Evolutionary conservation across 2,797 vertebrate species (phyloP).

Genomic region (Ptychadena robeensis): DNA sequence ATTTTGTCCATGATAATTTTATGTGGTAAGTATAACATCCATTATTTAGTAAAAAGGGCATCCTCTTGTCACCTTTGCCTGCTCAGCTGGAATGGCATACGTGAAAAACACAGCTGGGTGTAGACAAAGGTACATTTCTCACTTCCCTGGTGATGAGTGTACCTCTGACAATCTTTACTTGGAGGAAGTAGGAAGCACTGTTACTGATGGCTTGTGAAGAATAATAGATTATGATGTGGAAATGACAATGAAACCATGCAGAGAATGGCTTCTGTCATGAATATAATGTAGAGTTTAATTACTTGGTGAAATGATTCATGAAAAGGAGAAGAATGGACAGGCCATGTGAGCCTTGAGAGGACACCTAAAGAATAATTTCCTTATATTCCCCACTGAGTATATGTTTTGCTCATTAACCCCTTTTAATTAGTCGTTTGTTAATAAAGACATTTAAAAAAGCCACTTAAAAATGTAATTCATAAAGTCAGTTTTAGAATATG

Average conservation of each 20-base stretch:
- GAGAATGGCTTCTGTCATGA: background rate
- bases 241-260: slow-evolving; percentile 44
- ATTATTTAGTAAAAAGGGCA: background rate
- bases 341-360: background rate
- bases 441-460: no score
- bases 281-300: slow-evolving; percentile 50
- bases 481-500: no score
- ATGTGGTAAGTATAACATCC: background rate
- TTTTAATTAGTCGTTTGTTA: no score
- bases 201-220: slow-evolving; percentile 28
- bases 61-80: background rate
- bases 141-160: background rate
- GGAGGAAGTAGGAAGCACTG: slow-evolving; percentile 6
- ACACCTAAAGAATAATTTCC: background rate
- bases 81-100: background rate
- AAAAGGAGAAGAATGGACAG: slow-evolving; percentile 6
- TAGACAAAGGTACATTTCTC: slow-evolving; percentile 10
- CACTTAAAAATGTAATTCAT: no score
- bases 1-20: background rate
- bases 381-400: background rate
- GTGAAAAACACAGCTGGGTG: background rate
- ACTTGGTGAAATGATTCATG: slow-evolving; percentile 47
- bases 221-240: slow-evolving; percentile 47
- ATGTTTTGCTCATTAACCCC: no score
- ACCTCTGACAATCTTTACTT: background rate